Base-by-base conservation (phyloP, 2,888 invertebrate genomes). In the Meloe dianella region DNA sequence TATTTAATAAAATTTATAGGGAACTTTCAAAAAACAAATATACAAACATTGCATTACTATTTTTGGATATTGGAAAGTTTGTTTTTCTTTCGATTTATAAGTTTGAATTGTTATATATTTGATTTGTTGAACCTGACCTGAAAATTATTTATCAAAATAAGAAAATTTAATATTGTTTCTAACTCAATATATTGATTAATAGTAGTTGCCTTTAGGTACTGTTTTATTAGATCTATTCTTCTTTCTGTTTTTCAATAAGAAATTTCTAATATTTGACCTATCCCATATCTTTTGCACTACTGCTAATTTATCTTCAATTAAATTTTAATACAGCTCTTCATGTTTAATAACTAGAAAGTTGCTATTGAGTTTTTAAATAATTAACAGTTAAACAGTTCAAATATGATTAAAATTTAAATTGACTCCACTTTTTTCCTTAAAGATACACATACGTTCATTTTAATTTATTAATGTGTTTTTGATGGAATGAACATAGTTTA, bases 1-100 rank as follows among this genome's bases (percentile, higher is more conserved):
- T 41, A 5, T 41, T 41, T 1, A 35, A 41, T 41, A 41, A 41
- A 41, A 41, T 35, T 35, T 12, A 35, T 35, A n/a, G 41, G 32
- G 17, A 41, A 41, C 22, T 51, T 51, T 51, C 22, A 22, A 51
- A 12, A 24, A 12, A 12, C 1, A 24, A 20, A 20, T 8, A 9
- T 9, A 3, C 2, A 17, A 2, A n/a, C n/a, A 7, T 47, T 12
- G 24, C 22, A 22, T 51, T 2, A 51, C 22, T 51, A 12, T 51
- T 51, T 51, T 51, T 51, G 24, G 51, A 10, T 10, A 24, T 51
- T 51, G 51, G 51, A 51, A 51, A 51, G 51, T 51, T 51, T 24
- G 9, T 47, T 22, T 9, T 4, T 51, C 5, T 2, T 12, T 51
- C n/a, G n/a, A n/a, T 2, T 20, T 51, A 22, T 51, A 2, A 51